Percentiles rank a stretch among this genome's conserved stretches.
These are phyloP conservation scores for Drosophila anomalipes DNA, from an alignment of 2,888 invertebrate genomes.

Conservation along the genomic window DNA sequence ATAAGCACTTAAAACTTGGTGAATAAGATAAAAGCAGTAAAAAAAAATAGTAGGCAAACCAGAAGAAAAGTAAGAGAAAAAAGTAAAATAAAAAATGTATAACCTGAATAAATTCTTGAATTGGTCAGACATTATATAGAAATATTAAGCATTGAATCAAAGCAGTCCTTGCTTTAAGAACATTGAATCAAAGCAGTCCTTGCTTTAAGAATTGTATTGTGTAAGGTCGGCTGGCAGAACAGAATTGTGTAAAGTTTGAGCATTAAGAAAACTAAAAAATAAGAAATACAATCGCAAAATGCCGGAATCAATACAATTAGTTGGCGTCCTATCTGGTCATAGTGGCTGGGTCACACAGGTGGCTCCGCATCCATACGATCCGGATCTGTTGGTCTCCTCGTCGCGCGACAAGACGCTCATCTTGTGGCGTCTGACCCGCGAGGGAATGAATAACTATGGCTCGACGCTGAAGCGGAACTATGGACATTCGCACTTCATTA, in stretches of 20 bases:
- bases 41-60: not conserved
- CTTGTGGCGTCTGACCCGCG: slow-evolving; percentile 98
- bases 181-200: not conserved
- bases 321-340: slow-evolving; percentile 97
- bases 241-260: not conserved
- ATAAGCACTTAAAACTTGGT: not conserved
- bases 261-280: not conserved
- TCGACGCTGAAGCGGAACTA: slow-evolving; percentile 96
- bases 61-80: not conserved
- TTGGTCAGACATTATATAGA: not conserved
- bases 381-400: slow-evolving; percentile 98
- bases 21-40: not conserved
- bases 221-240: not conserved
- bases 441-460: slow-evolving; percentile 97
- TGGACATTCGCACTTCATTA: slow-evolving; percentile 99
- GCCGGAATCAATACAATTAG: slow-evolving; percentile 95
- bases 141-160: not conserved
- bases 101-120: not conserved
- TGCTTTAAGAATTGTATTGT: not conserved
- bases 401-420: slow-evolving; percentile 97
- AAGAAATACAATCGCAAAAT: slow-evolving; percentile 82
- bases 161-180: not conserved
- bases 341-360: slow-evolving; percentile 99
- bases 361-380: slow-evolving; percentile 98
- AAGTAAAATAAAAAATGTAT: not conserved